Conservation (phyloP, 2,797 vertebrate genomes). For the Pteronotus mesoamericanus region DNA sequence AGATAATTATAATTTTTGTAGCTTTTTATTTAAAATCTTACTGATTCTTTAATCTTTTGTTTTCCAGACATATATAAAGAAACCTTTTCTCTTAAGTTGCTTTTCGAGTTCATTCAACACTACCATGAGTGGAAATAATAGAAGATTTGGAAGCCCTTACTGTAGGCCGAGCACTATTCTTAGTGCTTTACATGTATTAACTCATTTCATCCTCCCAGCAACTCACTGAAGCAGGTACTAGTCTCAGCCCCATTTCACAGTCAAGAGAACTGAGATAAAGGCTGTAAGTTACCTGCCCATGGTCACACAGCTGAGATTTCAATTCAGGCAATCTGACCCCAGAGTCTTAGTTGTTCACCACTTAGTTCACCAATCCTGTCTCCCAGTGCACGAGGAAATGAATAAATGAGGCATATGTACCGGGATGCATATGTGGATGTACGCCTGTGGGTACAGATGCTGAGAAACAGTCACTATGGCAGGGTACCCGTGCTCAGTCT, state of each 20-base stretch:
- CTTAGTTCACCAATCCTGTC: too few relatives aligned
- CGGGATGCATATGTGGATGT: accelerated
- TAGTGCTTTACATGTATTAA: background rate
- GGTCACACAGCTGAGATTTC: background rate
- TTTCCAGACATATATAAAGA: background rate
- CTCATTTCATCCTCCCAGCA: background rate
- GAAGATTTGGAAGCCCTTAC: background rate
- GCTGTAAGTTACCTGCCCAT: background rate
- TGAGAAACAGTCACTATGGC: background rate
- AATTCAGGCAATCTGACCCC: background rate
- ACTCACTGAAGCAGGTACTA: background rate
- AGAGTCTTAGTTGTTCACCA: background rate
- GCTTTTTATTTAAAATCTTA: background rate
- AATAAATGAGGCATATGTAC: background rate
- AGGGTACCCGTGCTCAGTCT: background rate
- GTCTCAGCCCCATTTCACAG: background rate
- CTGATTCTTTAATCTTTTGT: background rate
- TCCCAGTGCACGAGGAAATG: background rate
- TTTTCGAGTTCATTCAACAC: background rate
- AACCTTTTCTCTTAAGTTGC: background rate
- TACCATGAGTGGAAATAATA: background rate
- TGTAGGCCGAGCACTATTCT: background rate
- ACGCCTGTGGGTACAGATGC: background rate
- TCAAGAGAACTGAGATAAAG: background rate
- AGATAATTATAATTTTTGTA: background rate